Evolutionary conservation across 2,113 vertebrate genomes (phyloP).

Genomic region (Erinaceus europaeus): DNA sequence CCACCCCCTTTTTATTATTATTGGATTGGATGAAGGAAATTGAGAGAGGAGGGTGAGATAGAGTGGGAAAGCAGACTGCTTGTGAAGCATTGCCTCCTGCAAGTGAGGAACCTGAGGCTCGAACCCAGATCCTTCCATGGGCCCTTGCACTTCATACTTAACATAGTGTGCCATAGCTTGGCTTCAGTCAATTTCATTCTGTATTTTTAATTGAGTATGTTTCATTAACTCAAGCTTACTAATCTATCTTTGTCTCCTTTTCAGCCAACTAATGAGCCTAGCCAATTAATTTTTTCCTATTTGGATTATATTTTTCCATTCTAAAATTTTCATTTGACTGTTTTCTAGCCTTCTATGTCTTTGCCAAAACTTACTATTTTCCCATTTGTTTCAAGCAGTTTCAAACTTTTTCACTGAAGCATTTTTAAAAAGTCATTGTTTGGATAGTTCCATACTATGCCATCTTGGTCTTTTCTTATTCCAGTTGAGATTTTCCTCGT

Average conservation of each 20-base stretch:
- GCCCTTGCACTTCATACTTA: too few species aligned
- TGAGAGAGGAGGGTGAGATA: too few species aligned
- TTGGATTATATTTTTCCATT: constrained; percentile 1
- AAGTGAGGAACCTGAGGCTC: too few species aligned
- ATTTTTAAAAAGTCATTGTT: neutral
- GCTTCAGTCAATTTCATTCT: neutral
- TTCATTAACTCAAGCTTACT: neutral
- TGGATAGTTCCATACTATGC: neutral
- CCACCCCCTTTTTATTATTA: too few species aligned
- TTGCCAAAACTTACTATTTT: neutral
- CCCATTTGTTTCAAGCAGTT: neutral
- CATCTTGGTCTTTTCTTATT: constrained; percentile 8
- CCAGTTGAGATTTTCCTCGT: neutral
- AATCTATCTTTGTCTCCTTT: neutral
- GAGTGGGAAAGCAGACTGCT: too few species aligned
- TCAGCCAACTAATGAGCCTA: neutral
- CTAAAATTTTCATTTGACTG: neutral
- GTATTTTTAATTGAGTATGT: neutral
- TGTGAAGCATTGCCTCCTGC: too few species aligned
- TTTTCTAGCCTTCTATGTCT: neutral
- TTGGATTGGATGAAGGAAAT: too few species aligned
- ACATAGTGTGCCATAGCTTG: too few species aligned
- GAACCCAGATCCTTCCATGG: too few species aligned
- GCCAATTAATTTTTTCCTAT: neutral
- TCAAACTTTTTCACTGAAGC: neutral